Conservation (phyloP, 1,140 invertebrate genomes). For the Bombus picipes region DNA sequence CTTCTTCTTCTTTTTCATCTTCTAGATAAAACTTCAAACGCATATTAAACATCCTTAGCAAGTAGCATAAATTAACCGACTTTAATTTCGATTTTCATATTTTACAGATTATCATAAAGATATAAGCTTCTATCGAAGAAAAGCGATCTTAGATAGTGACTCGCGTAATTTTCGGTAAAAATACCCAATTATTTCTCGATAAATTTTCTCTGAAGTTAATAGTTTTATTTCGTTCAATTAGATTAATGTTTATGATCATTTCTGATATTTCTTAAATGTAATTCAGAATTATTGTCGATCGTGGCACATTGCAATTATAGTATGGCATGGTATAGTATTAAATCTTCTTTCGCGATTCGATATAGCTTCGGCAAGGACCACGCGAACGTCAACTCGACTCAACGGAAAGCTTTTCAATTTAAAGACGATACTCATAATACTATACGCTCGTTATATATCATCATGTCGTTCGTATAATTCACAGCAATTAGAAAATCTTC, state of each 20-base stretch:
- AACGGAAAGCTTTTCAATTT: neutral
- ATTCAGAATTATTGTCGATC: slow-evolving; percentile 8
- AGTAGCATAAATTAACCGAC: neutral
- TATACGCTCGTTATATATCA: too few species aligned
- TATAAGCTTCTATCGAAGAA: neutral
- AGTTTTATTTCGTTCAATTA: neutral
- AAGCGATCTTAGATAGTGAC: neutral
- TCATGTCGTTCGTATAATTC: neutral
- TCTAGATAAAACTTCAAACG: neutral
- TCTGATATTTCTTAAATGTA: neutral
- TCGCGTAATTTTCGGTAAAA: neutral
- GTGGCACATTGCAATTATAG: neutral
- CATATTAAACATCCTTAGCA: neutral
- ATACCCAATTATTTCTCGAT: neutral
- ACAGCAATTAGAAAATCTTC: neutral
- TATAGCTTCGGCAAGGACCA: neutral
- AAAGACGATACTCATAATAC: neutral
- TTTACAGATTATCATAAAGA: neutral
- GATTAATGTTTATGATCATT: neutral
- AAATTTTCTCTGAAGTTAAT: neutral
- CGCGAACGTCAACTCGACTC: neutral
- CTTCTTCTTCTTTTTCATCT: neutral
- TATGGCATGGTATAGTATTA: neutral
- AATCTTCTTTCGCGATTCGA: neutral
- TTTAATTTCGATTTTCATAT: neutral